A percentile compares a stretch with the other conserved stretches of the same genome.
phyloP scores from a whole-genome alignment of 2,888 invertebrate genomes.

The Criorhina ranunculi region DNA sequence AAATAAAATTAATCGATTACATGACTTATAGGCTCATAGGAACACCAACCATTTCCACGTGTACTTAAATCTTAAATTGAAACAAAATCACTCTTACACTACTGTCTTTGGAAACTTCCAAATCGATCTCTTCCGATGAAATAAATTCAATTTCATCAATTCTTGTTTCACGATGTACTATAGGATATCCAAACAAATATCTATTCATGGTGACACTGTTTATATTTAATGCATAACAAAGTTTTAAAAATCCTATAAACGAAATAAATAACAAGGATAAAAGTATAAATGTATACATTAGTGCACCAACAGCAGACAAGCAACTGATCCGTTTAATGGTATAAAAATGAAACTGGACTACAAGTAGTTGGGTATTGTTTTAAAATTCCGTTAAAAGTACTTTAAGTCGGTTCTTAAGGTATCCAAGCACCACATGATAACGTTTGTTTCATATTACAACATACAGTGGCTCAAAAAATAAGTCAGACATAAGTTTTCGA shows the following conservation, averaged over 20 bases:
- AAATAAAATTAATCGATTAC: too few species aligned
- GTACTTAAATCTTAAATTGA: not conserved
- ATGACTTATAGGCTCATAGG: too few species aligned
- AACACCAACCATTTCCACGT: too few species aligned
- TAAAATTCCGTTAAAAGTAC: constrained; percentile 8
- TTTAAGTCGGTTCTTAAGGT: too few species aligned
- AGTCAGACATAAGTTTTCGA: too few species aligned
- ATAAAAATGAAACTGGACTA: not conserved
- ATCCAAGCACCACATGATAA: too few species aligned
- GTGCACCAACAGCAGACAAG: constrained; percentile 16
- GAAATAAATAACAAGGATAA: constrained; percentile 12
- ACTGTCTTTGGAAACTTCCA: constrained; percentile 27
- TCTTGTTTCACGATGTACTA: not conserved
- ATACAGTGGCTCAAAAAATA: too few species aligned
- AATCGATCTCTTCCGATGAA: constrained; percentile 25
- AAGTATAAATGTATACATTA: constrained; percentile 14
- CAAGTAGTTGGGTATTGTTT: not conserved
- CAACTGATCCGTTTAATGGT: not conserved
- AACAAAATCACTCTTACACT: not conserved
- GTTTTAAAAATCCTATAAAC: constrained; percentile 19
- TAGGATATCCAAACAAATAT: constrained; percentile 53
- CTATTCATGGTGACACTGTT: constrained; percentile 37
- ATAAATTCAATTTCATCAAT: constrained; percentile 67
- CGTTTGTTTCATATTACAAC: too few species aligned
- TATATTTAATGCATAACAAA: constrained; percentile 30